Evolutionary conservation across 2,888 invertebrate species (phyloP).

Genomic region (Mesoligia furuncula): DNA sequence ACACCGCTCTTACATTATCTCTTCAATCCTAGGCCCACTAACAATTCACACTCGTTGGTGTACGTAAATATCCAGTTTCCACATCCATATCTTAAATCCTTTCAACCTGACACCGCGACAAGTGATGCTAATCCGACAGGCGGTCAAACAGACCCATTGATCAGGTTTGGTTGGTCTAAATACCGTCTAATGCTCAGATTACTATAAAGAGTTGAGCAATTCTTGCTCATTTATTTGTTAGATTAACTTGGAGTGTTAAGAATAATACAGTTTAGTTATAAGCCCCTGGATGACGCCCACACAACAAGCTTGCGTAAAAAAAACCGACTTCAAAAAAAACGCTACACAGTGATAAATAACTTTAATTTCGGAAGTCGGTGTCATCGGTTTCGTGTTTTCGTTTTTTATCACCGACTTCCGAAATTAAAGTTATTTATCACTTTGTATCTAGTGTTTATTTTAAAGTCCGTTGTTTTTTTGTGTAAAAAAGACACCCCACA

Average conservation of each 20-base stretch:
- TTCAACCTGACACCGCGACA: constrained; percentile 47
- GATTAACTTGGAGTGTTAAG: constrained; percentile 27
- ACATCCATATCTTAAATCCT: constrained; percentile 31
- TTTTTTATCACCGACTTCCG: no score
- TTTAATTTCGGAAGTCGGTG: no score
- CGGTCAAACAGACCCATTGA: constrained; percentile 63
- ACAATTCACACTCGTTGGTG: constrained; percentile 8
- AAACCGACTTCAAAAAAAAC: no score
- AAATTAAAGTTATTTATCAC: no score
- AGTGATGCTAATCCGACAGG: constrained; percentile 68
- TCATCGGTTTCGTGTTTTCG: no score
- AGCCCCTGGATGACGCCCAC: constrained; percentile 15
- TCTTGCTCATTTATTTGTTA: constrained; percentile 36
- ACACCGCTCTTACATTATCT: background rate
- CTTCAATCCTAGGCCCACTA: background rate
- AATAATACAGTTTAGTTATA: constrained; percentile 30
- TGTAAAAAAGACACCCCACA: no score
- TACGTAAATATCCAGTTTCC: constrained; percentile 11
- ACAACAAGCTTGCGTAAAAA: background rate
- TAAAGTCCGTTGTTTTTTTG: no score
- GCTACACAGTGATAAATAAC: no score
- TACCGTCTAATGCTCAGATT: constrained; percentile 49
- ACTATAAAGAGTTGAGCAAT: constrained; percentile 45
- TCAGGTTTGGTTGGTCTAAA: constrained; percentile 44
- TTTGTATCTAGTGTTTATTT: no score